Base-by-base conservation (phyloP, 2,113 vertebrate genomes). In the Gopherus flavomarginatus region DNA sequence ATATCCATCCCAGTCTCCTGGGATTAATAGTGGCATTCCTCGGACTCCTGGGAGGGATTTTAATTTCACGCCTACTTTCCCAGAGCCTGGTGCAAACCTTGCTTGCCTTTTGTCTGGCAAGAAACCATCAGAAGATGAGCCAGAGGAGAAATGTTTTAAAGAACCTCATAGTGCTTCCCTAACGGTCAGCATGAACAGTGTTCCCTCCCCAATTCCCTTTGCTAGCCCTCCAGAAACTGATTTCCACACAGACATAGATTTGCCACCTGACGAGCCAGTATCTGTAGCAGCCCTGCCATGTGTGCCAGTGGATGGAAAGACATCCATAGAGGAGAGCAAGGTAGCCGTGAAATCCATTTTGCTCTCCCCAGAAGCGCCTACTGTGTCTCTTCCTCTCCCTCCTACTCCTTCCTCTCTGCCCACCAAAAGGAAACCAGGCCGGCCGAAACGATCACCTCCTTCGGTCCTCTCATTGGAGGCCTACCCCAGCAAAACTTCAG, bases 1-100 rank as follows among this genome's bases (percentile, higher is more conserved):
- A 69, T 99, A 99, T 97, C 99, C 99, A 1, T 98, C 99, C 57
- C 99, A 99, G 44, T 99, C 99, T 65, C 99, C 99, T 1, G 98
- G 99, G 89, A 97, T 99, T 92, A 98, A 98, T 81, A 99, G 99
- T 26, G 99, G 99, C 93, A 98, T 99, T 87, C 99, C 99, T 52
- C 99, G 99, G 95, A 99, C 99, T 42, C 99, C 99, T 16, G 99
- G 99, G 90, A 98, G 99, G 97, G 99, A 99, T 97, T 98, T 99
- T 96, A 99, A 97, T 94, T 99, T 99, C 97, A 98, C 99, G 0
- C 99, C 99, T 17, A 99, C 99, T 95, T 99, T 99, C 98, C 99
- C 99, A 1, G 99, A 99, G 96, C 97, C 99, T 86, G 91, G 98
- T 44, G 98, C 98, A 52, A 98, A 98, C 79, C 92, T 98, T 92